Evolutionary conservation across 2,113 vertebrate genomes (phyloP), one percentile per base, ranked within the genome.

Genomic region (Xenotilapia flavipinnis): DNA sequence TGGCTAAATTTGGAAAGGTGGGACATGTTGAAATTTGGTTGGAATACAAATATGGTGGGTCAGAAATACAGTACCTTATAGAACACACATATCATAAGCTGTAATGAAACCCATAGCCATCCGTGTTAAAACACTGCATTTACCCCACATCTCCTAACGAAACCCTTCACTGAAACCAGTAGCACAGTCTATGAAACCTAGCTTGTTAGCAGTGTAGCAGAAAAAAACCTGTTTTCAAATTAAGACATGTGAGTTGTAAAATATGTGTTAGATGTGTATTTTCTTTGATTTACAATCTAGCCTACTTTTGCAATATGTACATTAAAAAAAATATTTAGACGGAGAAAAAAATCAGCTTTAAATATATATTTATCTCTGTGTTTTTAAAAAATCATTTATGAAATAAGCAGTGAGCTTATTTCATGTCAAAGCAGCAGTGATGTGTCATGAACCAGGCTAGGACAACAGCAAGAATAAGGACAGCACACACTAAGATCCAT

Each of bases 231-330:
- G 12, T 79, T 83, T 89, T 49, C 19, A 91, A 93, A 77, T 95
- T 93, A 96, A 94, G 93, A 95, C 93, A 91, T 65, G 51, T 70
- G 70, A 91, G 70, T 86, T 90, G 77, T 82, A 92, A 89, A 90
- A 86, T 77, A 83, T 87, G 40, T 83, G 45, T 90, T 45, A 82
- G 82, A 92, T 83, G 86, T 93, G 85, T 85, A 62, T 92, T 84
- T 87, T 86, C 88, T 95, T 90, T 81, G 45, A 87, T 80, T 87
- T 80, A 86, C 56, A 86, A 90, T 90, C 91, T 91, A 95, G 84
- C 81, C 91, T 94, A 91, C 75, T 83, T 80, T 58, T 83, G 83
- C 80, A 95, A 82, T 96, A 96, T 95, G 90, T 96, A 96, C 95
- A 96, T 86, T 94, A 91, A 65, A 94, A 77, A 70, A 45, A 9